Evolutionary conservation across 2,888 invertebrate species (phyloP).

Genomic region (Drosophila paracracens): DNA sequence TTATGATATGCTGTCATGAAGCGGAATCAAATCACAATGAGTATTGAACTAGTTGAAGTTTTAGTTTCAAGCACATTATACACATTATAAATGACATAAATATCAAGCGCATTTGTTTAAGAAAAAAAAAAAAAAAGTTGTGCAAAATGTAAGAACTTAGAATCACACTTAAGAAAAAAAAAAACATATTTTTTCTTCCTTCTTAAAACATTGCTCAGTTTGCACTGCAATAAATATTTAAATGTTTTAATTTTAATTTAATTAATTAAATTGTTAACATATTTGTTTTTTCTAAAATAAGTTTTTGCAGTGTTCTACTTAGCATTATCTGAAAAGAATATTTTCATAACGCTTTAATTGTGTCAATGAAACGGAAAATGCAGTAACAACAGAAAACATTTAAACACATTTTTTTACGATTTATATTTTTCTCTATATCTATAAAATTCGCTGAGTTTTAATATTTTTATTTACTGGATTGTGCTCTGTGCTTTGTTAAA

Average conservation of each 20-base stretch:
- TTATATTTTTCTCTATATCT: neutral
- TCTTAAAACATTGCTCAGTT: neutral
- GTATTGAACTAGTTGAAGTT: neutral
- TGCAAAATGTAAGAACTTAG: neutral
- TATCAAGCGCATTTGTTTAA: neutral
- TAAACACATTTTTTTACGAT: neutral
- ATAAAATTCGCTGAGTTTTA: constrained; percentile 16
- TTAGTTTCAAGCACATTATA: neutral
- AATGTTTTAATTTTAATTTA: neutral
- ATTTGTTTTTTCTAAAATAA: neutral
- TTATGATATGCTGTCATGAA: constrained; percentile 11
- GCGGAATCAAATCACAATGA: constrained; percentile 17
- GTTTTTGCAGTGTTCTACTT: neutral
- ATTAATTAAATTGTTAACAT: too few relatives aligned
- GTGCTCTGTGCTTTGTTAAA: neutral
- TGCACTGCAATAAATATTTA: neutral
- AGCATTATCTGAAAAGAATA: neutral
- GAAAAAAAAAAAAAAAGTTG: neutral
- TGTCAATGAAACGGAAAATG: constrained; percentile 45
- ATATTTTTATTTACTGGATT: neutral
- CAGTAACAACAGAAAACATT: constrained; percentile 5
- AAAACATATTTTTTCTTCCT: too few relatives aligned
- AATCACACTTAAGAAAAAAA: too few relatives aligned
- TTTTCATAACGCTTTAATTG: constrained; percentile 3
- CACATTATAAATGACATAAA: too few relatives aligned